Percentiles rank a stretch among this genome's conserved stretches.
phyloP scores from a whole-genome alignment of 1,140 invertebrate genomes.

The Lineus longissimus region DNA sequence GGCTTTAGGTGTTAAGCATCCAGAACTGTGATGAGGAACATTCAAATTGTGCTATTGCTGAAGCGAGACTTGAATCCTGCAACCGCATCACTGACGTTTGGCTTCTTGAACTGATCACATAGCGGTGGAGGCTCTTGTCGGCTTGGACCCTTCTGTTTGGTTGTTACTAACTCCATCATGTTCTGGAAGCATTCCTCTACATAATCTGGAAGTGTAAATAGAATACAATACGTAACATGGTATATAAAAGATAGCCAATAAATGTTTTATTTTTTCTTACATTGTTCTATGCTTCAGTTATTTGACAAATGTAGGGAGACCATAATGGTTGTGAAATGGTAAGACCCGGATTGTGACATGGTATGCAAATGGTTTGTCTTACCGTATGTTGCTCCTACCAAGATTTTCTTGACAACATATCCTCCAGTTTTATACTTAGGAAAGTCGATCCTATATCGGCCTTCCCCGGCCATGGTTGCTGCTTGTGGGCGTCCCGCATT shows the following conservation, averaged over 20 bases:
- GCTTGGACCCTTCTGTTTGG: background rate
- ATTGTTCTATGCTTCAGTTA: too few relatives aligned
- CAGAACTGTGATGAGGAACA: background rate
- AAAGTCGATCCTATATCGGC: slow-evolving; percentile 8
- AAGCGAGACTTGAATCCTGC: background rate
- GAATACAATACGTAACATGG: too few relatives aligned
- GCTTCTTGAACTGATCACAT: background rate
- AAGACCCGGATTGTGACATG: too few relatives aligned
- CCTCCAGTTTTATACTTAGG: slow-evolving; percentile 18
- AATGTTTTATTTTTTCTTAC: too few relatives aligned
- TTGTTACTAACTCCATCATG: background rate
- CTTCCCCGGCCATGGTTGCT: slow-evolving; percentile 2
- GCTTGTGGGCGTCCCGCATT: slow-evolving; percentile 19
- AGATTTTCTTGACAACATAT: too few relatives aligned
- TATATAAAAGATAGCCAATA: too few relatives aligned
- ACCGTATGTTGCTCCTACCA: too few relatives aligned
- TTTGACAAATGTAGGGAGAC: too few relatives aligned
- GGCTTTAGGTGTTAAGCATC: background rate
- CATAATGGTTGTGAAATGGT: too few relatives aligned
- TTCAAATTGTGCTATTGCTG: background rate
- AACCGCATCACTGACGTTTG: background rate
- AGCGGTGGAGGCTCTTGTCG: background rate
- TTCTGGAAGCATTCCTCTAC: background rate
- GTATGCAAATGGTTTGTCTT: too few relatives aligned
- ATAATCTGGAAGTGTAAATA: background rate